phyloP scores from a whole-genome alignment of 2,888 invertebrate genomes.

The Archips crataeganus region DNA sequence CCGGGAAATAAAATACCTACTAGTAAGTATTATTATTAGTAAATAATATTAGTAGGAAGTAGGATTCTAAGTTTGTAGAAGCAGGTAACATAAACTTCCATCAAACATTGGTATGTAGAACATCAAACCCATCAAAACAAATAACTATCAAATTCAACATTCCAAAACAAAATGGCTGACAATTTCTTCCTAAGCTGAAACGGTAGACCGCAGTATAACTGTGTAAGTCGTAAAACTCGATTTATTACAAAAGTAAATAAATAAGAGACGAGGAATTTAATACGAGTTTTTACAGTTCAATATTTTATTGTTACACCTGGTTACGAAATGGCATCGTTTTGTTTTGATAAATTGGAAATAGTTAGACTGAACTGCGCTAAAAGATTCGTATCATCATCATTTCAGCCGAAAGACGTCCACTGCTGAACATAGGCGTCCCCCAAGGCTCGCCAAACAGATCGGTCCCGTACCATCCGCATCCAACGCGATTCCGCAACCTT shows the following conservation, averaged over 20 bases:
- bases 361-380: too few relatives aligned
- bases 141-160: slow-evolving; percentile 29
- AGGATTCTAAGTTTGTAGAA: background rate
- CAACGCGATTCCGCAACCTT: too few relatives aligned
- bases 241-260: slow-evolving; percentile 43
- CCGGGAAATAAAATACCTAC: too few relatives aligned
- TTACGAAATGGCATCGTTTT: background rate
- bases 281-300: slow-evolving; percentile 34
- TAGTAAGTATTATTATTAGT: too few relatives aligned
- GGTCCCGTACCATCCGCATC: too few relatives aligned
- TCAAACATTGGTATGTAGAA: too few relatives aligned
- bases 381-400: too few relatives aligned
- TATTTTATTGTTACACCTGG: slow-evolving; percentile 33
- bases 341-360: too few relatives aligned
- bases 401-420: too few relatives aligned
- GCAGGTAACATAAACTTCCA: background rate
- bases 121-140: background rate
- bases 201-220: slow-evolving; percentile 23
- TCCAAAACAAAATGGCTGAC: slow-evolving; percentile 23
- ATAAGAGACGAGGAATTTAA: slow-evolving; percentile 29
- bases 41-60: too few relatives aligned
- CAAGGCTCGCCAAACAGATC: too few relatives aligned
- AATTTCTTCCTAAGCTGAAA: slow-evolving; percentile 24
- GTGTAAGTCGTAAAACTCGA: slow-evolving; percentile 35
- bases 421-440: too few relatives aligned